These are phyloP conservation scores for Chelonia mydas DNA, from an alignment of 2,797 vertebrate genomes.

Conservation along the genomic window DNA sequence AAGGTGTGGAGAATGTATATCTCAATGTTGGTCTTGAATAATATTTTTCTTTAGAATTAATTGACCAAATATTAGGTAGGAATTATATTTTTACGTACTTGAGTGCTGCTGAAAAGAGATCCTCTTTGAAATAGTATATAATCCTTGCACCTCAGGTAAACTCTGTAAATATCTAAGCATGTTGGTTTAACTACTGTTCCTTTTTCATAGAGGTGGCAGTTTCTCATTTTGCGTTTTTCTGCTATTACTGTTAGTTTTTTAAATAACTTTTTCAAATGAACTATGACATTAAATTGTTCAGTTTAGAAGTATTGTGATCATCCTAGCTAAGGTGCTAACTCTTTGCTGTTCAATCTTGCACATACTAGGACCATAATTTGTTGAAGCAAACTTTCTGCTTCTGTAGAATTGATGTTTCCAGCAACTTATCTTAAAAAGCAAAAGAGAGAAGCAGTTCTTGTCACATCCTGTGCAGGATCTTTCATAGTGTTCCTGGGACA, in stretches of 20 bases:
- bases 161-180: constrained; percentile 73
- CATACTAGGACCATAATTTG: constrained; percentile 1
- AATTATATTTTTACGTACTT: constrained; percentile 83
- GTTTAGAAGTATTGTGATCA: constrained; percentile 57
- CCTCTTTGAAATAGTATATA: constrained; percentile 74
- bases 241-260: constrained; percentile 55
- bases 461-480: constrained; percentile 20
- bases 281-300: constrained; percentile 58
- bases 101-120: constrained; percentile 82
- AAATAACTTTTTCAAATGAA: no score
- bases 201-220: constrained; percentile 60
- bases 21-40: constrained; percentile 77
- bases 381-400: background rate
- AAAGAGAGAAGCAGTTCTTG: constrained; percentile 39
- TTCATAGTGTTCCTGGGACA: background rate
- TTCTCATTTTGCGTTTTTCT: constrained; percentile 60
- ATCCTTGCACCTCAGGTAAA: constrained; percentile 85
- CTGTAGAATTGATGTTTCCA: constrained; percentile 4
- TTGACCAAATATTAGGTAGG: constrained; percentile 83
- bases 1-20: constrained; percentile 74
- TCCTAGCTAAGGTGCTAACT: constrained; percentile 21
- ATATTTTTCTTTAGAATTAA: constrained; percentile 80
- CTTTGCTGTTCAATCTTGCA: constrained; percentile 23
- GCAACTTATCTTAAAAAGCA: background rate
- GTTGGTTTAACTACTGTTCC: constrained; percentile 68